Evolutionary conservation across 2,113 vertebrate genomes (phyloP).

Genomic region (Coregonus clupeaformis): DNA sequence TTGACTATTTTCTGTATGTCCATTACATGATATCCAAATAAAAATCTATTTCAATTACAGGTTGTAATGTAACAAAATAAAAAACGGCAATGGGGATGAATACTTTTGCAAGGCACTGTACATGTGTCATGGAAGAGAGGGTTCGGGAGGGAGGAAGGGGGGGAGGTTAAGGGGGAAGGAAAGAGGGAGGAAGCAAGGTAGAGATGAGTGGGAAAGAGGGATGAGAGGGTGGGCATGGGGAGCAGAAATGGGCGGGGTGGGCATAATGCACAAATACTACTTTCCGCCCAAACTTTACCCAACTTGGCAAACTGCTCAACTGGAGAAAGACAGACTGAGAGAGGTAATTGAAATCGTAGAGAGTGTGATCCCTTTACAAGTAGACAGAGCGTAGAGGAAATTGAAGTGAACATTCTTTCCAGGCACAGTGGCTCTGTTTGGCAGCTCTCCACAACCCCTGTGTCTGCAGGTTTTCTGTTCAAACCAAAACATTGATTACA

Average conservation of each 20-base stretch:
- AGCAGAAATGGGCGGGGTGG: not conserved
- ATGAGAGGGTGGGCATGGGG: slow-evolving; percentile 22
- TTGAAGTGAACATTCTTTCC: not conserved
- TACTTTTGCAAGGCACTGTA: too few species aligned
- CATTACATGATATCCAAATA: too few species aligned
- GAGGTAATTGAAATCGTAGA: not conserved
- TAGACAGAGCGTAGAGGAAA: not conserved
- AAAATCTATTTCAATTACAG: too few species aligned
- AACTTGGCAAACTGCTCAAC: slow-evolving; percentile 26
- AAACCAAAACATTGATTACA: not conserved
- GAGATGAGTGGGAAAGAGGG: slow-evolving; percentile 25
- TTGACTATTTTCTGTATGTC: too few species aligned
- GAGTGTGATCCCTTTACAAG: not conserved
- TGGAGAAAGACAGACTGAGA: slow-evolving; percentile 21
- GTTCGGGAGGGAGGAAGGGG: not conserved
- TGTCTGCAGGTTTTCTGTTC: not conserved
- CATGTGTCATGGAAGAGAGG: not conserved
- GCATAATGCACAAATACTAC: not conserved
- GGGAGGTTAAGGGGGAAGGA: not conserved
- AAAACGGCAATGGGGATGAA: too few species aligned
- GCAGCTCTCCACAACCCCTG: not conserved
- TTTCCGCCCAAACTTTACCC: slow-evolving; percentile 27
- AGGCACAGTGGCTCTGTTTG: not conserved
- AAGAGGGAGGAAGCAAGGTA: not conserved
- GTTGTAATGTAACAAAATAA: too few species aligned